Base-by-base conservation (phyloP, 2,888 invertebrate species). In the Megaustenia siamemsis region DNA sequence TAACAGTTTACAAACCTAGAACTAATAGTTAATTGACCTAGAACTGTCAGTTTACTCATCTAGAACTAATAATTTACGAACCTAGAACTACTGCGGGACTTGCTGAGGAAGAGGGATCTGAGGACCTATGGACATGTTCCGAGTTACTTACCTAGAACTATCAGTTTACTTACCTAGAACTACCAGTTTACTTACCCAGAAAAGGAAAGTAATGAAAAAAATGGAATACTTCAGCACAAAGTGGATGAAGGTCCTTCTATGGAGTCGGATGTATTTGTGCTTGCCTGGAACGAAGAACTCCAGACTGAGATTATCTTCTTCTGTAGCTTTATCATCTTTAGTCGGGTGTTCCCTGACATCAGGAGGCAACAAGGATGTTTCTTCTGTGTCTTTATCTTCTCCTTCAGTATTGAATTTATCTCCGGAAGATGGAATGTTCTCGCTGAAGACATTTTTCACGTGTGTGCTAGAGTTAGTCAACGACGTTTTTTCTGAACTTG, bases 131-230 rank as follows among this genome's bases (percentile, higher is more conserved):
- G n/a, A n/a, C n/a, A n/a, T n/a, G n/a, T n/a, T n/a, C n/a, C n/a
- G n/a, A n/a, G n/a, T n/a, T n/a, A n/a, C n/a, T n/a, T n/a, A n/a
- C n/a, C n/a, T n/a, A n/a, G n/a, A n/a, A n/a, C n/a, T n/a, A n/a
- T n/a, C n/a, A n/a, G n/a, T n/a, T n/a, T n/a, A n/a, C n/a, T n/a
- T n/a, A n/a, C n/a, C n/a, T n/a, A n/a, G n/a, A n/a, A n/a, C n/a
- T n/a, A n/a, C n/a, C n/a, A 63, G 53, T 15, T 5, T 45, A 89
- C 97, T 96, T 94, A 97, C 97, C 97, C 97, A 97, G 94, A 97
- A 97, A 90, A 97, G 95, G 93, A 97, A 97, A 95, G 97, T 97
- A 90, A 97, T 95, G 92, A 97, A 95, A 94, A 97, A 97, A 94
- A 98, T 97, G 95, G 97, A 96, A 94, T 97, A 98, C 94, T 97